phyloP scores from a whole-genome alignment of 2,888 invertebrate species.

The Scaptomyza caliginosa region DNA sequence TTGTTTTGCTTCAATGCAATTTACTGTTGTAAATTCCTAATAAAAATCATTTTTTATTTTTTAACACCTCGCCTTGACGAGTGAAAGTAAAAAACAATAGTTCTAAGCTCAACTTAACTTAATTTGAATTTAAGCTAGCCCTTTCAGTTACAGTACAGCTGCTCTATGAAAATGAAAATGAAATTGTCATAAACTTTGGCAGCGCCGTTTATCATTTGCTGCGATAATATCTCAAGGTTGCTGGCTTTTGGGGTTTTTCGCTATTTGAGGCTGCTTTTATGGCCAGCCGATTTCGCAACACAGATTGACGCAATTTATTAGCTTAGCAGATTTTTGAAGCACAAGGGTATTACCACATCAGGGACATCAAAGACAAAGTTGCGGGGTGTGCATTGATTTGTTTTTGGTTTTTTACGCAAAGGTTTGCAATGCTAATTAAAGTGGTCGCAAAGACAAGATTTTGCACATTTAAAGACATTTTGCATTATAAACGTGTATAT shows the following conservation, averaged over 20 bases:
- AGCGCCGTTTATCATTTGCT: constrained; percentile 46
- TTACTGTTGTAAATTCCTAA: not conserved
- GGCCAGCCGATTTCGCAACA: constrained; percentile 52
- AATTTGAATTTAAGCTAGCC: not conserved
- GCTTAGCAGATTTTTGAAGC: constrained; percentile 55
- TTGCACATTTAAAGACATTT: constrained; percentile 8
- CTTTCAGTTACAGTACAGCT: no score
- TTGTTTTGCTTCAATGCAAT: not conserved
- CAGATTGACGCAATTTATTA: constrained; percentile 64
- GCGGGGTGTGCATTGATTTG: constrained; percentile 39
- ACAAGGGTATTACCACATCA: constrained; percentile 62
- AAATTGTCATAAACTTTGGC: constrained; percentile 57
- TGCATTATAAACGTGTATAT: constrained; percentile 28
- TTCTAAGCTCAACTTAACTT: not conserved
- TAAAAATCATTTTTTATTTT: not conserved
- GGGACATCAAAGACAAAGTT: not conserved
- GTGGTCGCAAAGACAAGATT: constrained; percentile 30
- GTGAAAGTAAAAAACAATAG: constrained; percentile 7
- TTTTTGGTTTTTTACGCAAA: constrained; percentile 40
- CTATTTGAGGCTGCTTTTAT: constrained; percentile 42
- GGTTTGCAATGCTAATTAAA: constrained; percentile 63
- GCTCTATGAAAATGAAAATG: constrained; percentile 20
- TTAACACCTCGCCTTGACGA: not conserved
- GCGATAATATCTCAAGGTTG: constrained; percentile 55
- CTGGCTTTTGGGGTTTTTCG: constrained; percentile 42